A percentile compares a stretch with the other conserved stretches of the same genome.
phyloP scores from a whole-genome alignment of 2,113 vertebrate species.

The Percina caprodes region DNA sequence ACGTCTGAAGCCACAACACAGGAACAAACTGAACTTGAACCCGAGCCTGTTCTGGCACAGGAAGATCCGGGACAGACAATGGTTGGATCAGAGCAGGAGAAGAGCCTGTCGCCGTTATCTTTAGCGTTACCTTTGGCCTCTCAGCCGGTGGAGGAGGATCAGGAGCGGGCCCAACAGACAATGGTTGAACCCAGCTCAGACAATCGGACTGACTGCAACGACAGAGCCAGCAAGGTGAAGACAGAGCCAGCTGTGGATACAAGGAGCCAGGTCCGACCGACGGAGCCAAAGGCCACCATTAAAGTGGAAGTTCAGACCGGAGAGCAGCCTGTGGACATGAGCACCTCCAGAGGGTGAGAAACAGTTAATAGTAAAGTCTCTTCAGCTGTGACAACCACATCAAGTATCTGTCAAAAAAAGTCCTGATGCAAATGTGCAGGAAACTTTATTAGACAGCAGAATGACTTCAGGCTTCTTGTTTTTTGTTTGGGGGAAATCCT shows the following conservation, averaged over 20 bases:
- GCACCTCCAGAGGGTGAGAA: slow-evolving; percentile 91
- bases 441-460: not conserved
- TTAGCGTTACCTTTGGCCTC: slow-evolving; percentile 60
- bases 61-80: slow-evolving; percentile 37
- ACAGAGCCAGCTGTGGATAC: slow-evolving; percentile 47
- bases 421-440: not conserved
- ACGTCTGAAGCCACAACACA: slow-evolving; percentile 26
- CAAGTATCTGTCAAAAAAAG: not conserved
- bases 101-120: slow-evolving; percentile 34
- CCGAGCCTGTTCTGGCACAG: slow-evolving; percentile 38
- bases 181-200: slow-evolving; percentile 56
- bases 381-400: not conserved
- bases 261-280: slow-evolving; percentile 36
- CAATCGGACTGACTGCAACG: slow-evolving; percentile 66
- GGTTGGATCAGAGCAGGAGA: slow-evolving; percentile 44
- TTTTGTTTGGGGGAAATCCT: not conserved
- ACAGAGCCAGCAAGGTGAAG: slow-evolving; percentile 38
- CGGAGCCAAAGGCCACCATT: slow-evolving; percentile 79
- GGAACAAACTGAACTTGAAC: slow-evolving; percentile 28
- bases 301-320: slow-evolving; percentile 88
- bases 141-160: slow-evolving; percentile 53
- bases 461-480: not conserved
- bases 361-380: not conserved
- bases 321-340: slow-evolving; percentile 95
- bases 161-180: slow-evolving; percentile 37